These are phyloP conservation scores for Lordiphosa mommai DNA, from an alignment of 1,140 invertebrate species.

Conservation along the genomic window DNA sequence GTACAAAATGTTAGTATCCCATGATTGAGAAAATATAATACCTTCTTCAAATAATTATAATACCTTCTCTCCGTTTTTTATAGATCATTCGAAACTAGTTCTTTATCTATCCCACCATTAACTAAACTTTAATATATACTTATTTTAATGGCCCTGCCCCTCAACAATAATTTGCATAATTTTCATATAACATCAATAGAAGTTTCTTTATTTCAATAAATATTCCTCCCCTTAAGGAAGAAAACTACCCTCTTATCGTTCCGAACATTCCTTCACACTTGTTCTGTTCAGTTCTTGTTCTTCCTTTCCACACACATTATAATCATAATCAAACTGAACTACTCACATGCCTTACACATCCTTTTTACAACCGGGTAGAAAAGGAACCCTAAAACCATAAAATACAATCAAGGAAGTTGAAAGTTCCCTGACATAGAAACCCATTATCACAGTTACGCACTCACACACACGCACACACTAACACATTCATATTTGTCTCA, in stretches of 20 bases:
- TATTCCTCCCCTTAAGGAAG: no score
- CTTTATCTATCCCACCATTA: background rate
- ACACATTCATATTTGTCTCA: background rate
- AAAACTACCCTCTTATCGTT: conserved; percentile 3
- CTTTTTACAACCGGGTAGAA: background rate
- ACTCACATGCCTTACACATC: conserved; percentile 14
- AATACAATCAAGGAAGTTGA: conserved; percentile 77
- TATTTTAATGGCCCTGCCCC: no score
- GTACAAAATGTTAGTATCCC: no score
- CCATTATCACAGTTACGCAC: conserved; percentile 72
- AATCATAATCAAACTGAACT: conserved; percentile 59
- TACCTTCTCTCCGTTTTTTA: no score
- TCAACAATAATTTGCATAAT: conserved; percentile 57
- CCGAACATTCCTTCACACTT: no score
- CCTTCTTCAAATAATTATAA: no score
- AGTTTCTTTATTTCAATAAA: conserved; percentile 19
- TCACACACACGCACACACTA: background rate
- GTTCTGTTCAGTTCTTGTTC: conserved; percentile 7
- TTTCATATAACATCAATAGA: conserved; percentile 45
- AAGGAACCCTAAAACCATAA: conserved; percentile 56
- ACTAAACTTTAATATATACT: no score
- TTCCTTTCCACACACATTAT: conserved; percentile 37
- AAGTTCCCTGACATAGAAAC: conserved; percentile 74
- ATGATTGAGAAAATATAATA: no score
- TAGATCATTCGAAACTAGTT: no score